Evolutionary conservation across 2,888 invertebrate species (phyloP).

Genomic region (Hyposoter didymator): DNA sequence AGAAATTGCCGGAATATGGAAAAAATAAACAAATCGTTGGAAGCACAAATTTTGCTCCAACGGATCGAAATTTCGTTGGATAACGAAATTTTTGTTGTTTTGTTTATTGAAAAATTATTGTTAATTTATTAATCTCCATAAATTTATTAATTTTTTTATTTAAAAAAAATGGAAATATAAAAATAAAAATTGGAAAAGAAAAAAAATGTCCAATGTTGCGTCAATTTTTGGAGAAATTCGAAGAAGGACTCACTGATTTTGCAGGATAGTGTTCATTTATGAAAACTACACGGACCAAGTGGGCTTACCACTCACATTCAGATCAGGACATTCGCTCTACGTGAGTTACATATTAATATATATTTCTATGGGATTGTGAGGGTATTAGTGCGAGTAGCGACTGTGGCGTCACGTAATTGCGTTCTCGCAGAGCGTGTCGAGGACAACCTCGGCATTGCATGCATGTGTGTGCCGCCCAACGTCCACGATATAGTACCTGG

Average conservation of each 20-base stretch:
- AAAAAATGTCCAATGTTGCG: no score
- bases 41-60: no score
- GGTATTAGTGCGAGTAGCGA: constrained; percentile 39
- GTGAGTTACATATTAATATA: constrained; percentile 12
- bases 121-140: no score
- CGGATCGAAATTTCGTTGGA: no score
- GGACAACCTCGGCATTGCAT: constrained; percentile 47
- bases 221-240: not conserved
- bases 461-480: constrained; percentile 45
- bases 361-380: not conserved
- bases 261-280: not conserved
- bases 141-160: no score
- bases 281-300: not conserved
- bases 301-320: constrained; percentile 48
- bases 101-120: no score
- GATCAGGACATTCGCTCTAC: constrained; percentile 55
- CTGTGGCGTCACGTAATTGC: constrained; percentile 65
- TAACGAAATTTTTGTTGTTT: no score
- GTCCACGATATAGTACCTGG: constrained; percentile 27
- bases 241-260: not conserved
- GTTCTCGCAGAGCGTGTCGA: constrained; percentile 68
- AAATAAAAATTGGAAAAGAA: no score
- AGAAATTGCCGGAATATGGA: no score
- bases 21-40: no score
- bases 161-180: no score